These are phyloP conservation scores for Mesorhabditis belari DNA, from an alignment of 2,888 invertebrate species.

Conservation along the genomic window DNA sequence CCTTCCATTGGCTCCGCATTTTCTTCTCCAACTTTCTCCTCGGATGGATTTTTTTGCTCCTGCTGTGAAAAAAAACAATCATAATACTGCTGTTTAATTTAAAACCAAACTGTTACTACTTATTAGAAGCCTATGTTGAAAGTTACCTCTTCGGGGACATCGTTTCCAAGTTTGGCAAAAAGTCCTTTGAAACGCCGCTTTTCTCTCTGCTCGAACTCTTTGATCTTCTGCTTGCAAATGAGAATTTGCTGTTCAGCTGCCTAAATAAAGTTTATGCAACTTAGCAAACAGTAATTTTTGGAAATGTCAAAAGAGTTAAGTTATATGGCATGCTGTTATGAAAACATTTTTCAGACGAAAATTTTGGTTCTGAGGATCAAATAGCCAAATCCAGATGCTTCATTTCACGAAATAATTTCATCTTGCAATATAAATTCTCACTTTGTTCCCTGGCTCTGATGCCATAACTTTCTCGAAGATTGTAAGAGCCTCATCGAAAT, in stretches of 20 bases:
- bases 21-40: background rate
- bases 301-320: conserved; percentile 4
- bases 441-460: conserved; percentile 74
- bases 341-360: background rate
- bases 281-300: too few species aligned
- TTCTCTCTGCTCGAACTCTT: conserved; percentile 69
- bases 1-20: background rate
- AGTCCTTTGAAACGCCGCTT: conserved; percentile 81
- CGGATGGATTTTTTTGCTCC: too few species aligned
- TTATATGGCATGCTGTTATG: background rate
- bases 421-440: conserved; percentile 63
- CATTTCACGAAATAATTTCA: background rate
- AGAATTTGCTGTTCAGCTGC: conserved; percentile 55
- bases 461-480: conserved; percentile 73
- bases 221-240: conserved; percentile 67
- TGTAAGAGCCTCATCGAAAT: conserved; percentile 69
- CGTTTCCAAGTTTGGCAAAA: conserved; percentile 69
- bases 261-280: too few species aligned
- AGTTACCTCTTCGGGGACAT: conserved; percentile 6
- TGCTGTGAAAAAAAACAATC: too few species aligned
- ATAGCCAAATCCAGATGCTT: background rate
- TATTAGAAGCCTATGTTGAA: too few species aligned
- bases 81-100: too few species aligned
- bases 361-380: background rate
- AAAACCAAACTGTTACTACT: too few species aligned